phyloP scores from a whole-genome alignment of 2,888 invertebrate species.

The Kryphioiulus occultus region DNA sequence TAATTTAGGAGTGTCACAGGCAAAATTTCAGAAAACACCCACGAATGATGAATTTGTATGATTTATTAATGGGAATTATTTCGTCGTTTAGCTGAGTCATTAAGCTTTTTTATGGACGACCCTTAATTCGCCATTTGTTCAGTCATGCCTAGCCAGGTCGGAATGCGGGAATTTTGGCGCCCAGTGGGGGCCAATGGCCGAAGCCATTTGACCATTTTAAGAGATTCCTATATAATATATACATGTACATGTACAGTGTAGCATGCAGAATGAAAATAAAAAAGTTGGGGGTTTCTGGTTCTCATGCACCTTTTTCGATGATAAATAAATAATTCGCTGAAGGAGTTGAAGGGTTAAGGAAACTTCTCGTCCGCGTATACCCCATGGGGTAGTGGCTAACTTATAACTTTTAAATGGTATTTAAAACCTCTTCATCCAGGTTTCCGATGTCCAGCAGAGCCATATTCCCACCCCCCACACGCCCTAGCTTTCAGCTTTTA shows the following conservation, averaged over 20 bases:
- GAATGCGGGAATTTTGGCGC: constrained; percentile 29
- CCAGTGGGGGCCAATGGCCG: constrained; percentile 39
- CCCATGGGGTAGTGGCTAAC: constrained; percentile 15
- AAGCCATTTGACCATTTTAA: constrained; percentile 27
- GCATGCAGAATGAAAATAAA: background rate
- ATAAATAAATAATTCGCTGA: constrained; percentile 4
- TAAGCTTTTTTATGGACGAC: background rate
- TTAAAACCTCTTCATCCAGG: constrained; percentile 31
- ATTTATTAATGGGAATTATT: too few relatives aligned
- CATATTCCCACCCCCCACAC: constrained; percentile 33
- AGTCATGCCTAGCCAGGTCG: background rate
- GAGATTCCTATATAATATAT: background rate
- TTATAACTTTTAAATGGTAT: constrained; percentile 35
- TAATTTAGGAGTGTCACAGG: too few relatives aligned
- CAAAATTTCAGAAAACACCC: too few relatives aligned
- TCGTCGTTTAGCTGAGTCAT: background rate
- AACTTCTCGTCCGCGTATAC: background rate
- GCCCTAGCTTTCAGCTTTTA: constrained; percentile 23
- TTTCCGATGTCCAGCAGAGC: constrained; percentile 15
- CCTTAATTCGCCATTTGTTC: background rate
- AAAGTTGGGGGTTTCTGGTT: background rate
- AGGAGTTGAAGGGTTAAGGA: constrained; percentile 31
- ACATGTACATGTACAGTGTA: too few relatives aligned
- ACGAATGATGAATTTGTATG: too few relatives aligned
- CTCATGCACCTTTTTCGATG: constrained; percentile 35